A percentile compares a stretch with the other conserved stretches of the same genome.
These are phyloP conservation scores for Choloepus didactylus DNA, from an alignment of 2,797 vertebrate species.

Conservation along the genomic window DNA sequence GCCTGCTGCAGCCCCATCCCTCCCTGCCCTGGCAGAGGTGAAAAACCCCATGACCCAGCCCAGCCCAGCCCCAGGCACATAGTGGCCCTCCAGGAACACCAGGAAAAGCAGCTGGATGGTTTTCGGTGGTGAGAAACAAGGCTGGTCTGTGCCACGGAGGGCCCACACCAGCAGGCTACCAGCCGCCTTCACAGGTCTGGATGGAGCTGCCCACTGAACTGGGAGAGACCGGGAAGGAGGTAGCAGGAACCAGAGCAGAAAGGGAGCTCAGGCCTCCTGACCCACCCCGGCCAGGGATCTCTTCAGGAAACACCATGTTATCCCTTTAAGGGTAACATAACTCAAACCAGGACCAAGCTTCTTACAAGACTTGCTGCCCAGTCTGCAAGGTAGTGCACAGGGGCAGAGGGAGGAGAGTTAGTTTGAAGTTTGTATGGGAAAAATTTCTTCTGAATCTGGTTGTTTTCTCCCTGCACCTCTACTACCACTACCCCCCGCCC, in stretches of 20 bases:
- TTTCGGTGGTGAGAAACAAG: neutral
- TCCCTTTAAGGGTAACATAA: neutral
- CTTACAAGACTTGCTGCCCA: neutral
- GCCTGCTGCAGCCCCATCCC: neutral
- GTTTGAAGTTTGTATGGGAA: neutral
- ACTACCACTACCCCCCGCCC: fast-evolving
- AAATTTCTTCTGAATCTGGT: neutral
- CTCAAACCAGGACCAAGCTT: neutral
- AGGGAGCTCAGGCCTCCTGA: neutral
- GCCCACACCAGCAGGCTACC: neutral
- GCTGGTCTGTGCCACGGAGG: too few species aligned
- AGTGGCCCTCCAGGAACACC: neutral
- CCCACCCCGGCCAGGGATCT: neutral
- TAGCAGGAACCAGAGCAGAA: neutral
- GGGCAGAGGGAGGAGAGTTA: neutral
- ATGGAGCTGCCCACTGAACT: neutral
- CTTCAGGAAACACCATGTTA: neutral
- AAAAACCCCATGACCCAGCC: neutral
- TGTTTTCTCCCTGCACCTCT: neutral
- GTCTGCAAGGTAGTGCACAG: neutral
- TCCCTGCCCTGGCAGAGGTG: neutral
- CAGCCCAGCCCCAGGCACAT: neutral
- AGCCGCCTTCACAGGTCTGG: neutral
- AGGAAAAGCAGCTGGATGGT: neutral
- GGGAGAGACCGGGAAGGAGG: neutral